A percentile compares a stretch with the other conserved stretches of the same genome.
Evolutionary conservation across 2,797 vertebrate species (phyloP).

Genomic region (Neostethus bicornis): DNA sequence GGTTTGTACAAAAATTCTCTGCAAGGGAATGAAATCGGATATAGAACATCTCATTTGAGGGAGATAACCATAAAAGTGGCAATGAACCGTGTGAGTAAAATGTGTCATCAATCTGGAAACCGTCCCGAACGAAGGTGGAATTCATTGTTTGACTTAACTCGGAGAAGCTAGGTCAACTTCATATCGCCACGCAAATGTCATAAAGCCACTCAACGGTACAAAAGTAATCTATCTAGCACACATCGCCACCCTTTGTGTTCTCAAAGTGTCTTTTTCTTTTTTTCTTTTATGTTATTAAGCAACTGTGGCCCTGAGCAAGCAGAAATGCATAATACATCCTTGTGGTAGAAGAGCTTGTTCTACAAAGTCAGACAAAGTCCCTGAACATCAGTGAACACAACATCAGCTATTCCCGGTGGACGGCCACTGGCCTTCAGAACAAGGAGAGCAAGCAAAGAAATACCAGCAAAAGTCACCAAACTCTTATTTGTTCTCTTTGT

Average conservation of each 20-base stretch:
- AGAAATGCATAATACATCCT: constrained; percentile 55
- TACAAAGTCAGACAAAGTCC: constrained; percentile 63
- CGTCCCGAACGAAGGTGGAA: neutral
- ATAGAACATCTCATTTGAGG: neutral
- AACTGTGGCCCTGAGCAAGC: constrained; percentile 32
- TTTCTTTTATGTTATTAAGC: constrained; percentile 37
- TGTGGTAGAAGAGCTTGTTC: constrained; percentile 34
- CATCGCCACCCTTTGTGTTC: constrained; percentile 6
- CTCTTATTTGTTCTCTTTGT: constrained; percentile 32
- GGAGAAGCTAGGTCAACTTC: neutral
- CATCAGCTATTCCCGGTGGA: constrained; percentile 50
- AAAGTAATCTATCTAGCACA: neutral
- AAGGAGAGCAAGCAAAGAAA: constrained; percentile 40
- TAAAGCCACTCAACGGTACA: neutral
- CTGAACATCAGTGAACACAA: constrained; percentile 59
- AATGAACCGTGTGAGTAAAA: neutral
- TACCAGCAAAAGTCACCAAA: constrained; percentile 40
- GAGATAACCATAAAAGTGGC: neutral
- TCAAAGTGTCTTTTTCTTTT: constrained; percentile 16
- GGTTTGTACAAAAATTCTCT: neutral
- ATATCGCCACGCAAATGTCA: constrained; percentile 2
- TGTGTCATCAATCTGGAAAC: no score
- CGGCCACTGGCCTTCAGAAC: constrained; percentile 44
- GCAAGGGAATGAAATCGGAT: neutral
- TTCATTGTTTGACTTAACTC: neutral